Conservation (phyloP, 2,888 invertebrate species). For the Cephus pygmeus region DNA sequence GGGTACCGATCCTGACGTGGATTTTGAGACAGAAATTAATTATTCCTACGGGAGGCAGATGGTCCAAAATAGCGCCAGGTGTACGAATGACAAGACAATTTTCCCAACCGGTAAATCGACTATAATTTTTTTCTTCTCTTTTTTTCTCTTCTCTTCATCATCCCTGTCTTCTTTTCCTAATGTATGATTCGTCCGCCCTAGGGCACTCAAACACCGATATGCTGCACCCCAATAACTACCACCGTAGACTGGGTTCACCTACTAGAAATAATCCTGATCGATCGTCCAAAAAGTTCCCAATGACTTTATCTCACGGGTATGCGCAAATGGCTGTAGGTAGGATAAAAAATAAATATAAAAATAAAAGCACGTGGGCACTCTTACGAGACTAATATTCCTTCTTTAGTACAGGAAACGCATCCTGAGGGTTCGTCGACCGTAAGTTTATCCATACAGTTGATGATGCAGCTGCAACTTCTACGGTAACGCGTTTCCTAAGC, state of each 20-base stretch:
- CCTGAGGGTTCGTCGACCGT: background rate
- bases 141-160: background rate
- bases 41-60: conserved; percentile 25
- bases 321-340: background rate
- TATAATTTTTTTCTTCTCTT: background rate
- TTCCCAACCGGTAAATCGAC: background rate
- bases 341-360: background rate
- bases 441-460: background rate
- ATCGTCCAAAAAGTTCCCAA: background rate
- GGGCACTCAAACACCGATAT: background rate
- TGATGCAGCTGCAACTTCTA: background rate
- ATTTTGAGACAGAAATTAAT: conserved; percentile 36
- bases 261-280: background rate
- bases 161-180: background rate
- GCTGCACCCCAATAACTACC: background rate
- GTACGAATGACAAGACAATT: conserved; percentile 26
- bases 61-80: conserved; percentile 27
- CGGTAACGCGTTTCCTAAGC: background rate
- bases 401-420: background rate
- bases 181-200: background rate
- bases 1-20: conserved; percentile 14
- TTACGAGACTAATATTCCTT: background rate
- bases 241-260: background rate
- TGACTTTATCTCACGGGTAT: background rate
- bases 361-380: background rate